These are phyloP conservation scores for Bemisia tabaci DNA, from an alignment of 1,140 invertebrate genomes.

Conservation along the genomic window DNA sequence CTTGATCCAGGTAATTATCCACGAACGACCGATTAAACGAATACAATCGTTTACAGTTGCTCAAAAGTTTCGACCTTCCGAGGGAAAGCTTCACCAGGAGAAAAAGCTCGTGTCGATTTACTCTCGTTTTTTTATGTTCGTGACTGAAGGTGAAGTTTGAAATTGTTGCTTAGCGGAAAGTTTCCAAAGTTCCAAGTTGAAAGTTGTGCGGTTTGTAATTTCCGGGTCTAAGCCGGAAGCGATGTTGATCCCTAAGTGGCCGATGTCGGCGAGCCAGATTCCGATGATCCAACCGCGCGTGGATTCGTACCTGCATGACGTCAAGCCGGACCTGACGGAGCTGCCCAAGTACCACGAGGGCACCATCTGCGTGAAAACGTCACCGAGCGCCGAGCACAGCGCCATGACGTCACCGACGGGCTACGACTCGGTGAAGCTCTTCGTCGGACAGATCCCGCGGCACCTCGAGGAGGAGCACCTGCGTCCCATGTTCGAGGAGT, in stretches of 20 bases:
- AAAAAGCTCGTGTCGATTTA: no score
- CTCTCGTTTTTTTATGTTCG: no score
- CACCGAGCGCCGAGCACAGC: neutral
- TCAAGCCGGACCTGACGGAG: neutral
- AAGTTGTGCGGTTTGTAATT: no score
- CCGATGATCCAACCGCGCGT: neutral
- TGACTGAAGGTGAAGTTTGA: no score
- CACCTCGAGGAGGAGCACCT: constrained; percentile 80
- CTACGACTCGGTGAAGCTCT: constrained; percentile 61
- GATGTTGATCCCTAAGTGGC: neutral
- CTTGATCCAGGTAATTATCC: no score
- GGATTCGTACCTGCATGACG: neutral
- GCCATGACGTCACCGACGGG: constrained; percentile 16
- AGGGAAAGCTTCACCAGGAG: no score
- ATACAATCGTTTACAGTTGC: no score
- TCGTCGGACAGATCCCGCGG: constrained; percentile 85
- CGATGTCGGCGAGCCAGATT: neutral
- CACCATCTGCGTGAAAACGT: neutral
- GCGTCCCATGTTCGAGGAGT: constrained; percentile 80
- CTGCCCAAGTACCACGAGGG: neutral
- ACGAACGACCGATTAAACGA: no score
- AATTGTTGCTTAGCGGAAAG: no score
- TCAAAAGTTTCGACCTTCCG: neutral
- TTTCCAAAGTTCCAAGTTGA: no score
- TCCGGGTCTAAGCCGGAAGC: neutral